Conservation (phyloP, 92 coral and sea anemone genomes). For the Siderastrea siderea region DNA sequence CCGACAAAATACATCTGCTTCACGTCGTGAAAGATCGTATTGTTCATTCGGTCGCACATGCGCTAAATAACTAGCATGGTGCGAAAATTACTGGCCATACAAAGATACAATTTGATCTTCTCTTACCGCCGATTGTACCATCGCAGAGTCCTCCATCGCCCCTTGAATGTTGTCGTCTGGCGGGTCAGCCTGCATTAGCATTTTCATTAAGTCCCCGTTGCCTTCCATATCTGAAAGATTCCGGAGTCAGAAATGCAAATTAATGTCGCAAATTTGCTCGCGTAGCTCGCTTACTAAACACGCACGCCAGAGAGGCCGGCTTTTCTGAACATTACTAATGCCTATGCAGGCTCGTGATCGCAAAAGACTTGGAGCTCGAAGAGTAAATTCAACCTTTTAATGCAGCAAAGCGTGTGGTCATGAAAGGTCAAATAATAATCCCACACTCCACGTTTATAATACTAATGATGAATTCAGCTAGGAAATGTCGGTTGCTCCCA, state of each 20-base stretch:
- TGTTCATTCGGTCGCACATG: slow-evolving; percentile 42
- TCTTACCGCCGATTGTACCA: slow-evolving; percentile 51
- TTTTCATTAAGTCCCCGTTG: slow-evolving; percentile 76
- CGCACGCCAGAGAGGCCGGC: slow-evolving; percentile 36
- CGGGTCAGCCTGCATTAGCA: slow-evolving; percentile 70
- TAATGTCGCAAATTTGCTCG: slow-evolving; percentile 19
- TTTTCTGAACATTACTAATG: not conserved
- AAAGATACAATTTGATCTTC: not conserved
- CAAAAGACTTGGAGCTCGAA: not conserved
- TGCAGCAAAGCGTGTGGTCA: slow-evolving; percentile 36
- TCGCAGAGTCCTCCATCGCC: slow-evolving; percentile 29
- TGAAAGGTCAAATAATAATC: slow-evolving; percentile 45
- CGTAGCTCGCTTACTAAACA: not conserved
- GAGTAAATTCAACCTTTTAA: not conserved
- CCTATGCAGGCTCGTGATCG: slow-evolving; percentile 2
- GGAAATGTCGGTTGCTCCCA: slow-evolving; percentile 25
- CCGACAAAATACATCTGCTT: slow-evolving; percentile 15
- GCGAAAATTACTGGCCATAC: slow-evolving; percentile 4
- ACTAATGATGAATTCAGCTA: not conserved
- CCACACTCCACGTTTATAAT: slow-evolving; percentile 7
- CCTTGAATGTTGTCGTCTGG: slow-evolving; percentile 42
- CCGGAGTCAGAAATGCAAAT: slow-evolving; percentile 44
- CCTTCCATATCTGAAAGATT: slow-evolving; percentile 57
- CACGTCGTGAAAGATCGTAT: slow-evolving; percentile 38
- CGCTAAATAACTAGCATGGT: slow-evolving; percentile 26